Evolutionary conservation across 2,888 invertebrate genomes (phyloP).

Genomic region (Machimus rusticus): DNA sequence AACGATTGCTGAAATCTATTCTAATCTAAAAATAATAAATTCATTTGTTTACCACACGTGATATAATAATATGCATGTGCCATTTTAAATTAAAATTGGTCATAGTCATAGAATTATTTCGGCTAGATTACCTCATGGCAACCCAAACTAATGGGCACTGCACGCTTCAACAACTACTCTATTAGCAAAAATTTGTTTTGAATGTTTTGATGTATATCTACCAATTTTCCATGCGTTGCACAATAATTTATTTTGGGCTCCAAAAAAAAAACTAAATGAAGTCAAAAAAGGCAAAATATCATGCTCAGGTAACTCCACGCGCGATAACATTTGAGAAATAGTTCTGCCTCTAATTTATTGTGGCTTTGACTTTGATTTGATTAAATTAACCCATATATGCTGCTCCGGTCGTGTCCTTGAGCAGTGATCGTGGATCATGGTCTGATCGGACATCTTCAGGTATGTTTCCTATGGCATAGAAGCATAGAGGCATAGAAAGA

Average conservation of each 20-base stretch:
- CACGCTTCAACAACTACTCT: neutral
- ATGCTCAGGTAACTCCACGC: neutral
- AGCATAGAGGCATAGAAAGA: neutral
- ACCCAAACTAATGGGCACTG: neutral
- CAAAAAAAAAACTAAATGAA: neutral
- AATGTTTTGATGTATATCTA: neutral
- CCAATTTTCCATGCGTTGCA: neutral
- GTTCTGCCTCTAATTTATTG: neutral
- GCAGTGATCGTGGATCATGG: neutral
- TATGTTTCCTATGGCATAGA: neutral
- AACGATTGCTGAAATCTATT: neutral
- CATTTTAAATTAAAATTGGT: neutral
- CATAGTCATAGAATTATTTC: neutral
- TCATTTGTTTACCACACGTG: neutral
- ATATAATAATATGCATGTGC: neutral
- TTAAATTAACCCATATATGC: neutral
- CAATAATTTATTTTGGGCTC: neutral
- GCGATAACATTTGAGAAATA: neutral
- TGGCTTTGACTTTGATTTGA: neutral
- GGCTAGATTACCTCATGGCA: neutral
- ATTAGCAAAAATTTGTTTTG: neutral
- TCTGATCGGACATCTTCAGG: neutral
- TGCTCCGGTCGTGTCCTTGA: neutral
- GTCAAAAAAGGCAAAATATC: neutral
- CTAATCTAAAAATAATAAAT: neutral